Evolutionary conservation across 2,888 invertebrate species (phyloP).

Genomic region (Oscheius sp.): DNA sequence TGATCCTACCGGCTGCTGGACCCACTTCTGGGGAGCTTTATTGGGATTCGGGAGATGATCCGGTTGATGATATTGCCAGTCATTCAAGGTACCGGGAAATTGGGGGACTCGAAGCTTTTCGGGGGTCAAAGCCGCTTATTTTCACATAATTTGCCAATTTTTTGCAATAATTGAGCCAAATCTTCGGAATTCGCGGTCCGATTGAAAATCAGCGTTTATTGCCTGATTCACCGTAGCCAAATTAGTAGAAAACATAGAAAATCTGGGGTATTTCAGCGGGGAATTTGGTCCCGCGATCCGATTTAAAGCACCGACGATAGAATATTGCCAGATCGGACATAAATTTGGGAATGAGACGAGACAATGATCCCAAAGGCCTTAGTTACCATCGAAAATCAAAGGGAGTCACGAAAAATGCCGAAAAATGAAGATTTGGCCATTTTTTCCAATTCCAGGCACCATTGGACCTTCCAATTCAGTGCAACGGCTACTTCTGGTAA

Average conservation of each 20-base stretch:
- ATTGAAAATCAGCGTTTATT: too few relatives aligned
- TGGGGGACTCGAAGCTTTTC: neutral
- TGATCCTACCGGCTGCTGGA: slow-evolving; percentile 74
- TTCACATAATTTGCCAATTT: neutral
- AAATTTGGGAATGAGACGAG: too few relatives aligned
- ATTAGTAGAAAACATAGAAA: neutral
- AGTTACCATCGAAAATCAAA: too few relatives aligned
- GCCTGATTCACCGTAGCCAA: neutral
- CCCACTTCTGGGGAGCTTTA: slow-evolving; percentile 58
- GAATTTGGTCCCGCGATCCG: too few relatives aligned
- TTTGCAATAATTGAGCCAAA: neutral
- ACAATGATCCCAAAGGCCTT: too few relatives aligned
- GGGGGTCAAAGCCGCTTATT: too few relatives aligned
- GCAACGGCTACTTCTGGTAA: slow-evolving; percentile 36
- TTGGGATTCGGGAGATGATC: slow-evolving; percentile 67
- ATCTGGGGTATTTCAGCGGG: too few relatives aligned
- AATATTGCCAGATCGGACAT: too few relatives aligned
- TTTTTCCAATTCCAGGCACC: slow-evolving; percentile 39
- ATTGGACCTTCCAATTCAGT: slow-evolving; percentile 51
- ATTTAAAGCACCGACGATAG: too few relatives aligned
- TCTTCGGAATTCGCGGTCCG: too few relatives aligned
- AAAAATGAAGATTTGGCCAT: too few relatives aligned
- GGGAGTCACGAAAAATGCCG: too few relatives aligned
- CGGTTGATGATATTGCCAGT: neutral
- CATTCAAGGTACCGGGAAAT: slow-evolving; percentile 8